These are phyloP conservation scores for Platysteira castanea DNA, from an alignment of 2,113 vertebrate genomes.

Conservation along the genomic window DNA sequence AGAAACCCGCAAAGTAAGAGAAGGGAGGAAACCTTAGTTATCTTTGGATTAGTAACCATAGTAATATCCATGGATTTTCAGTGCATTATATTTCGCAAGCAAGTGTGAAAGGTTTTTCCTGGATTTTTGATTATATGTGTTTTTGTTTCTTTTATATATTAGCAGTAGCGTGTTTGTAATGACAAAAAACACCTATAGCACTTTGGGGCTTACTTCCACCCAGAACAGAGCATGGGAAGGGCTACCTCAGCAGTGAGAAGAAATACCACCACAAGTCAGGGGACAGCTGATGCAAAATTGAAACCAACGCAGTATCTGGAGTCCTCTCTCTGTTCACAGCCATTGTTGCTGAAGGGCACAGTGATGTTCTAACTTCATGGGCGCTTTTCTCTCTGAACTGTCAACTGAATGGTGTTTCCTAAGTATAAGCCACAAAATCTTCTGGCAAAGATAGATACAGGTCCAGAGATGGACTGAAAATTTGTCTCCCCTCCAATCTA, in stretches of 20 bases:
- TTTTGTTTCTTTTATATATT: not conserved
- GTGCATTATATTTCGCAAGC: not conserved
- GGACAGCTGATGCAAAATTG: not conserved
- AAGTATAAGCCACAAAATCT: not conserved
- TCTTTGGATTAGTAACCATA: conserved; percentile 19
- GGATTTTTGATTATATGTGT: not conserved
- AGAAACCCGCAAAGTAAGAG: not conserved
- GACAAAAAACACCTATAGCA: not conserved
- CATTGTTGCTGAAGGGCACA: not conserved
- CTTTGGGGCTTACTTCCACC: not conserved
- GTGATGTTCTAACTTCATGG: not conserved
- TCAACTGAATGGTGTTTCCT: not conserved
- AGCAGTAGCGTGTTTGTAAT: not conserved
- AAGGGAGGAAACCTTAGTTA: not conserved
- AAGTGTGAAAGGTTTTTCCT: not conserved
- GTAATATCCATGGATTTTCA: conserved; percentile 10
- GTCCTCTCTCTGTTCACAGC: not conserved
- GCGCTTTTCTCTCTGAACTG: not conserved
- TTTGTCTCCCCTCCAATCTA: not conserved
- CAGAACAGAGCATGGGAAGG: not conserved
- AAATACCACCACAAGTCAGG: not conserved
- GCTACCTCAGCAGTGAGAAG: not conserved
- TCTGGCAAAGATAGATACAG: not conserved
- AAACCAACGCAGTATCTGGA: not conserved
- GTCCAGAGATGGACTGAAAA: not conserved